Percentiles rank a stretch among this genome's conserved stretches.
These are phyloP conservation scores for Pachymerium ferrugineum DNA, from an alignment of 2,888 invertebrate genomes.

Conservation along the genomic window DNA sequence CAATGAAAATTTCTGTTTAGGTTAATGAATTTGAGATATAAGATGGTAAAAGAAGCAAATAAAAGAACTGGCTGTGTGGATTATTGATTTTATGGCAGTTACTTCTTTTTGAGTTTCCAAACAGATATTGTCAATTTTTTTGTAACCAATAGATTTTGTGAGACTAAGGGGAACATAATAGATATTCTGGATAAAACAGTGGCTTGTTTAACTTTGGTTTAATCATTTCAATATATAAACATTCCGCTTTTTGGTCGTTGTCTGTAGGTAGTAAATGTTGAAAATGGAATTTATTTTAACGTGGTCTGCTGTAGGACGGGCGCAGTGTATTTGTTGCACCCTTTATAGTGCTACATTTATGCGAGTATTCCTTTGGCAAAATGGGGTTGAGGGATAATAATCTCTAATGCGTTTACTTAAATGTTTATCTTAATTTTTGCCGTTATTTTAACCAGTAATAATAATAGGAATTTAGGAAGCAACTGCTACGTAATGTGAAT, in stretches of 20 bases:
- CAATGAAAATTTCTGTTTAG: not conserved
- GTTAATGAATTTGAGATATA: too few relatives aligned
- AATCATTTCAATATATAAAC: too few relatives aligned
- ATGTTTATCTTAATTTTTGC: conserved; percentile 1
- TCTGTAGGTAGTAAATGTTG: not conserved
- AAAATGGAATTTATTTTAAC: not conserved
- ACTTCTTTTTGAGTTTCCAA: not conserved
- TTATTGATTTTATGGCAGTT: not conserved
- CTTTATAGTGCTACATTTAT: conserved; percentile 5
- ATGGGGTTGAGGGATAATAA: not conserved
- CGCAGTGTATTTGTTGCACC: conserved; percentile 16
- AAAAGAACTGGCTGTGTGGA: conserved; percentile 10
- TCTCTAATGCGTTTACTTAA: conserved; percentile 11
- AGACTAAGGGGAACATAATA: too few relatives aligned
- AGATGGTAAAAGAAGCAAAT: not conserved
- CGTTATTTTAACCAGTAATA: not conserved
- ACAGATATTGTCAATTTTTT: not conserved
- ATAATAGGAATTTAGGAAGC: conserved; percentile 3
- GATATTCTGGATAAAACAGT: too few relatives aligned
- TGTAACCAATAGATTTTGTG: too few relatives aligned
- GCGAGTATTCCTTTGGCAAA: not conserved
- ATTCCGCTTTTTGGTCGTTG: conserved; percentile 21
- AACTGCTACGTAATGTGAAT: conserved; percentile 6
- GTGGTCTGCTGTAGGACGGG: not conserved
- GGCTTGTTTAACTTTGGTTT: too few relatives aligned